Base-by-base conservation (phyloP, 2,113 vertebrate genomes). In the Mormyrus lacerda region DNA sequence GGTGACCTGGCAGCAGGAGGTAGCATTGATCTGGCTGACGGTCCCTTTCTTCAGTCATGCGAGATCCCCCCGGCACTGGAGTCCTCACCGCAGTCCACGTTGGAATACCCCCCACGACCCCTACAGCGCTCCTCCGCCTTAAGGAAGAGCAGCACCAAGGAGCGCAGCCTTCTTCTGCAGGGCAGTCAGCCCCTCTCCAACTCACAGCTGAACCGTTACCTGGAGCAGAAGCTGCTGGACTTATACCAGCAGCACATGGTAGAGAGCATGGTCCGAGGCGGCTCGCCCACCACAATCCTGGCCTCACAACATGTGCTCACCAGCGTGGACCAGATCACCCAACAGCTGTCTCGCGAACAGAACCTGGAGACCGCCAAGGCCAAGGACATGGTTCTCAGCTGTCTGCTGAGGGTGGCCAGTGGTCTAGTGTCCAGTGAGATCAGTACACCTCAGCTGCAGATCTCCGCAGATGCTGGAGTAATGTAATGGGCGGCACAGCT, bases 361-460 rank as follows among this genome's bases (percentile, higher is more conserved):
- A 98, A 99, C 51, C 93, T 99, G 93, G 97, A 98, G 92, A 95
- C 97, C 0, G 93, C 94, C 17, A 94, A 96, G 92, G 97, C 97
- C 91, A 99, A 97, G 89, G 98, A 99, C 94, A 98, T 99, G 94
- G 97, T 99, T 84, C 96, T 99, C 86, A 97, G 95, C 93, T 97
- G 96, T 90, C 93, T 99, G 39, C 86, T 98, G 89, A 96, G 96
- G 85, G 96, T 98, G 88, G 96, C 97, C 83, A 97, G 97, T 31
- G 96, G 93, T 90, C 96, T 95, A 88, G 95, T 96, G 55, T 98
- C 97, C 2, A 97, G 96, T 79, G 97, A 98, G 95, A 97, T 99
- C 91, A 99, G 98, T 91, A 99, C 98, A 0, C 98, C 98, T 2
- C 93, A 97, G 87, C 96, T 99, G 88, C 97, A 98, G 91, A 97